Percentiles rank a stretch among this genome's conserved stretches.
Evolutionary conservation across 1,140 invertebrate genomes (phyloP).

Genomic region (Cherax destructor): DNA sequence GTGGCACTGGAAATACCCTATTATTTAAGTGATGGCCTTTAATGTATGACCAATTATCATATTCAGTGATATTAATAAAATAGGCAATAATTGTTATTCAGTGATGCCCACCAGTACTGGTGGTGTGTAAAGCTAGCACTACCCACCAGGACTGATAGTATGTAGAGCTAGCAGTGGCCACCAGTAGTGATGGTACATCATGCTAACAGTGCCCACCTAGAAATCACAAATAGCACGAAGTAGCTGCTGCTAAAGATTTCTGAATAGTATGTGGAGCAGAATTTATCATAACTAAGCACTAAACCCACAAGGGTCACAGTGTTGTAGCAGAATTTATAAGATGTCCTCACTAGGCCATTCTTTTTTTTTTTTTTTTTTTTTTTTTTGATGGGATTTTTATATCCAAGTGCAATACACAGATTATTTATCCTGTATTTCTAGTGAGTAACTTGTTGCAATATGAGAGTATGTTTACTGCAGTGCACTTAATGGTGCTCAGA

Average conservation of each 20-base stretch:
- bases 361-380: background rate
- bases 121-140: background rate
- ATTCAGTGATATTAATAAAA: no score
- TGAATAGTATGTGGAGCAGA: constrained; percentile 15
- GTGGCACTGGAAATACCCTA: no score
- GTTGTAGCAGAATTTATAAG: background rate
- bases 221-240: constrained; percentile 4
- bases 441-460: constrained; percentile 55
- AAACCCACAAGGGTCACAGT: no score
- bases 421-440: constrained; percentile 57
- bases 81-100: background rate
- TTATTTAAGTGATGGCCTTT: no score
- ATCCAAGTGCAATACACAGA: constrained; percentile 58
- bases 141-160: constrained; percentile 6
- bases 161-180: no score
- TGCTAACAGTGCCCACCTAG: constrained; percentile 10
- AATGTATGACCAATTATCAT: no score
- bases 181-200: background rate
- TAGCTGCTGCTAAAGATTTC: constrained; percentile 22
- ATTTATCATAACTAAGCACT: no score
- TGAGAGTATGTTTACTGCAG: constrained; percentile 9
- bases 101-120: constrained; percentile 28
- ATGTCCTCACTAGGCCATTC: constrained; percentile 16
- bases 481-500: constrained; percentile 14
- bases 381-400: background rate